phyloP scores from a whole-genome alignment of 2,888 invertebrate genomes.

The Plebejus melissa region DNA sequence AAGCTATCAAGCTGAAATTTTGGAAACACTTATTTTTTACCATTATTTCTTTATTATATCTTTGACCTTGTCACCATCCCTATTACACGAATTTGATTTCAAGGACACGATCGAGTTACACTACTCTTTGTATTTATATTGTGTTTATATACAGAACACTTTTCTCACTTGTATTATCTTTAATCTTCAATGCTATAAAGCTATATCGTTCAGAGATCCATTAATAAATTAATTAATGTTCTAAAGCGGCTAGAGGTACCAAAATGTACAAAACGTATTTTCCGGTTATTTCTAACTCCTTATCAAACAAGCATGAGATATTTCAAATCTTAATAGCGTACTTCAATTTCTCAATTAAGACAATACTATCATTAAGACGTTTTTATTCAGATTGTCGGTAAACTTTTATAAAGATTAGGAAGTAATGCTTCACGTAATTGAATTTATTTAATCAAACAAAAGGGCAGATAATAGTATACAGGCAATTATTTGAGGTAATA shows the following conservation, averaged over 20 bases:
- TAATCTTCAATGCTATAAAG: constrained; percentile 25
- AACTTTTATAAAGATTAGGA: constrained; percentile 5
- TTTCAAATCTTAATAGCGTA: background rate
- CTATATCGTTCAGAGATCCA: constrained; percentile 8
- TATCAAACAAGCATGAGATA: background rate
- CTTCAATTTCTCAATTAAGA: constrained; percentile 4
- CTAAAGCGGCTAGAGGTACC: background rate
- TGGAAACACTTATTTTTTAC: no score
- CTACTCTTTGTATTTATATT: background rate
- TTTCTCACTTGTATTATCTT: constrained; percentile 26
- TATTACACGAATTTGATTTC: no score
- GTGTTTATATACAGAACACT: background rate
- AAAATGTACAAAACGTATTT: background rate
- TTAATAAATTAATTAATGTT: background rate
- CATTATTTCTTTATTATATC: no score
- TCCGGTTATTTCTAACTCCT: background rate
- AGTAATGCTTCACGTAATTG: background rate
- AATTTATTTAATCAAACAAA: constrained; percentile 25
- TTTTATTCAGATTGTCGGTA: constrained; percentile 1
- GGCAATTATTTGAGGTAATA: background rate
- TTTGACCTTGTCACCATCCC: no score
- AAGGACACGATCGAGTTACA: background rate
- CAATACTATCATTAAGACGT: constrained; percentile 3
- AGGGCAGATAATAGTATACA: constrained; percentile 2
- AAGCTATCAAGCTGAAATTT: no score